A percentile compares a stretch with the other conserved stretches of the same genome.
These are phyloP conservation scores for Ictidomys tridecemlineatus DNA, from an alignment of 2,113 vertebrate species.

Conservation along the genomic window DNA sequence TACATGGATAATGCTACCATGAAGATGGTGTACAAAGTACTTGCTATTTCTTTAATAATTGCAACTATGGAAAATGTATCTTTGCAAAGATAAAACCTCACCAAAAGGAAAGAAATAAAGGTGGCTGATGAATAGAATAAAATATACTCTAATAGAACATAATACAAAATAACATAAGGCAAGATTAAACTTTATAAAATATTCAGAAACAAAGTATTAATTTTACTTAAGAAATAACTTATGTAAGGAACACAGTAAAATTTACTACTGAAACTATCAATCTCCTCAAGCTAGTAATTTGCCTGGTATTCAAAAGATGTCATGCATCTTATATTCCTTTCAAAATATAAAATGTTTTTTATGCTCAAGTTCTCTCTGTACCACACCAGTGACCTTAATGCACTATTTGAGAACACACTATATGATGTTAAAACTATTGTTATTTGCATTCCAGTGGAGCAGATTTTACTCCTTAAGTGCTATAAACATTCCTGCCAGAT, in stretches of 20 bases:
- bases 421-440: neutral
- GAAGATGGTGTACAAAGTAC: neutral
- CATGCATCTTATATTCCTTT: neutral
- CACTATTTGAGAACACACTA: neutral
- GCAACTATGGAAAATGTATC: neutral
- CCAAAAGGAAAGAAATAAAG: neutral
- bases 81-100: neutral
- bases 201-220: neutral
- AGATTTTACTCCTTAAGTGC: neutral
- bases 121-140: neutral
- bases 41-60: neutral
- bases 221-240: slow-evolving; percentile 17
- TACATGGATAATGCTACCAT: neutral
- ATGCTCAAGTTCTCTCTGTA: neutral
- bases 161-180: neutral
- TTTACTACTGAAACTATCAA: neutral
- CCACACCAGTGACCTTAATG: neutral
- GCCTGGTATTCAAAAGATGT: neutral
- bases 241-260: neutral
- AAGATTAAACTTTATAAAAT: neutral
- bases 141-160: neutral
- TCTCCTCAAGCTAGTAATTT: neutral
- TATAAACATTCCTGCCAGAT: neutral
- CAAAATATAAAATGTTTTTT: neutral
- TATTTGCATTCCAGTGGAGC: neutral